Evolutionary conservation across 2,797 vertebrate species (phyloP), one percentile per base, ranked within the genome.

Genomic region (Sebastes diaconus): DNA sequence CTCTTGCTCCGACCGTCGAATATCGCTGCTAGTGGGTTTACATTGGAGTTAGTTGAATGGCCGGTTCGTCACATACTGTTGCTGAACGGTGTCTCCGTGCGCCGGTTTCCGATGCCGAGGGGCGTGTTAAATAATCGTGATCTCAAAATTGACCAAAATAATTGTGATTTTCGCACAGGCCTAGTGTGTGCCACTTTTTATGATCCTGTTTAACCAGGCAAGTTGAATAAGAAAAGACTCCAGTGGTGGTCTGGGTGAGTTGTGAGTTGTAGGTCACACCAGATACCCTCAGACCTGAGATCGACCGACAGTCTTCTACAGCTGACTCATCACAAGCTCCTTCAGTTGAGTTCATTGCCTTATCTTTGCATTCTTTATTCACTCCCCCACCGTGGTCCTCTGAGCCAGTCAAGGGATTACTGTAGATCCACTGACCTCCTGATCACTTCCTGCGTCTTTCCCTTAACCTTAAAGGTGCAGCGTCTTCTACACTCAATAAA

Each of bases 401-500:
- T 36, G 25, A 61, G 54, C 16, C 52, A 4, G 55, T 34, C 2
- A 4, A 68, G 67, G 36, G 55, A 80, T 73, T 54, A 50, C 57
- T 22, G 57, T 46, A 60, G 42, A 64, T 34, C 74, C 68, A 59
- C 75, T 79, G 84, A 87, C 73, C 57, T 76, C 63, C 60, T 76
- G 86, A 81, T 83, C 24, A 42, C 59, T 46, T 77, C 58, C 68
- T 46, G 64, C 46, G 2, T 68, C 60, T 42, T 29, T 65, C 25
- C 32, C 30, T 34, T 34, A 60, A 69, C 72, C 61, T 81, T 65
- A 75, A 80, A 77, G 68, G 22, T 68, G 52, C 73, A 64, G n/a
- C 7, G 6, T 73, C 27, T 36, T 73, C 27, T 42, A 27, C 55
- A 54, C 42, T 58, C 14, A 16, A n/a, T 70, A 60, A 30, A 57